phyloP scores from a whole-genome alignment of 2,888 invertebrate genomes.

The Leptopilina myrica region DNA sequence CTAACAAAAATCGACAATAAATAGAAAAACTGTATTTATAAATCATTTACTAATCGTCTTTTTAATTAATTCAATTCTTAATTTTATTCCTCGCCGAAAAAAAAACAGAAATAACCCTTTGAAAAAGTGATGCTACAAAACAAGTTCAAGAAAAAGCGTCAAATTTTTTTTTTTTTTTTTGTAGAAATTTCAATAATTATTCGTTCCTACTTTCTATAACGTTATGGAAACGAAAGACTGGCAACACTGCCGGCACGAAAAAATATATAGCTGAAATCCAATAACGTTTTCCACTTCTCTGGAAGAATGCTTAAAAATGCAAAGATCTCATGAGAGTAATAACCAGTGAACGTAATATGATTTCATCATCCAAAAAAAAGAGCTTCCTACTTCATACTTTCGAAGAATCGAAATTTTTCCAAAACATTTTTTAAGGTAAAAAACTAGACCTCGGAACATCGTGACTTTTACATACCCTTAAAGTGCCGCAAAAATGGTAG shows the following conservation, averaged over 20 bases:
- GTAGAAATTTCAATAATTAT: neutral
- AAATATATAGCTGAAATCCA: constrained; percentile 30
- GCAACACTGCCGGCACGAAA: constrained; percentile 13
- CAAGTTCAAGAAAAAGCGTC: neutral
- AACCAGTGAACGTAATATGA: constrained; percentile 1
- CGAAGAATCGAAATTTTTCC: neutral
- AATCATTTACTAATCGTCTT: no score
- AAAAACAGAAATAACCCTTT: no score
- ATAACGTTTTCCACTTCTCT: constrained; percentile 3
- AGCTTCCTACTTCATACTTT: neutral
- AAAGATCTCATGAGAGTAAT: constrained; percentile 5
- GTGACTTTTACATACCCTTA: no score
- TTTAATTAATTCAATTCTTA: no score
- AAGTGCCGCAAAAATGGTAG: no score
- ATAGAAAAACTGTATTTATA: no score
- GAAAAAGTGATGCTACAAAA: neutral
- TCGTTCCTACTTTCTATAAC: neutral
- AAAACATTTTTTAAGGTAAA: neutral
- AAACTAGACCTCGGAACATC: neutral
- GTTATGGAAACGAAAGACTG: neutral
- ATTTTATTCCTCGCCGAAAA: no score
- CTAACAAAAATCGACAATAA: no score
- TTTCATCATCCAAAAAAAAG: neutral
- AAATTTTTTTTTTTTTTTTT: neutral
- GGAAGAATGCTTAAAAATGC: constrained; percentile 23